Evolutionary conservation across 2,113 vertebrate genomes (phyloP).

Genomic region (Eublepharis macularius): DNA sequence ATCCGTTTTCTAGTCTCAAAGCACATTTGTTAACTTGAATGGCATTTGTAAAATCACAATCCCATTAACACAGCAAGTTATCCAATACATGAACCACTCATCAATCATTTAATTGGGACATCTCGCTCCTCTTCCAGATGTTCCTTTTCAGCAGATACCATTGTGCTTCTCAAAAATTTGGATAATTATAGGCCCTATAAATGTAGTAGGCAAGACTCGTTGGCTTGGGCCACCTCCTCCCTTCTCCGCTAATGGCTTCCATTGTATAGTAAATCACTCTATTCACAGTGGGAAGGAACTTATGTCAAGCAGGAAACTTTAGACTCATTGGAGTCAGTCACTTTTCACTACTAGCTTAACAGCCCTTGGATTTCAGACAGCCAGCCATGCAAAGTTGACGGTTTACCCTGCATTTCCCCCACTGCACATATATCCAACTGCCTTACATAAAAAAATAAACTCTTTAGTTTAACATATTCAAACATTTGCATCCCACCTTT

Average conservation of each 20-base stretch:
- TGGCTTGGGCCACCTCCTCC: slow-evolving; percentile 3
- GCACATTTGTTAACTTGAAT: slow-evolving; percentile 26
- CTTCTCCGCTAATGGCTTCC: slow-evolving; percentile 10
- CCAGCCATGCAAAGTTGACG: background rate
- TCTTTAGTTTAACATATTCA: background rate
- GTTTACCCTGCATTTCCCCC: background rate
- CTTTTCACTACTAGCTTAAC: background rate
- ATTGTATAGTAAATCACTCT: slow-evolving; percentile 14
- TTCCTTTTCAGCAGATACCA: slow-evolving; percentile 17
- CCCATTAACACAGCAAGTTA: slow-evolving; percentile 29
- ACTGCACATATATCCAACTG: too few relatives aligned
- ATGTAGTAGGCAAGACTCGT: slow-evolving; percentile 7
- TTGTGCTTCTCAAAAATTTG: slow-evolving; percentile 29
- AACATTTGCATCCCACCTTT: too few relatives aligned
- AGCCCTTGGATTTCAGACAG: background rate
- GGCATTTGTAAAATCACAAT: slow-evolving; percentile 26
- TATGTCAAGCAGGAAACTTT: slow-evolving; percentile 2
- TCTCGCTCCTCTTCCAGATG: slow-evolving; percentile 29
- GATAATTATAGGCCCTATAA: slow-evolving; percentile 29
- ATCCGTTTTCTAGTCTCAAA: background rate
- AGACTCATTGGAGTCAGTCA: background rate
- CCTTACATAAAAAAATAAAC: background rate
- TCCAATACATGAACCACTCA: slow-evolving; percentile 22
- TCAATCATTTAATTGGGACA: slow-evolving; percentile 36
- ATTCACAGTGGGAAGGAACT: background rate